Percentiles rank a stretch among this genome's conserved stretches.
These are phyloP conservation scores for Cyclopterus lumpus DNA, from an alignment of 2,797 vertebrate species.

Conservation along the genomic window DNA sequence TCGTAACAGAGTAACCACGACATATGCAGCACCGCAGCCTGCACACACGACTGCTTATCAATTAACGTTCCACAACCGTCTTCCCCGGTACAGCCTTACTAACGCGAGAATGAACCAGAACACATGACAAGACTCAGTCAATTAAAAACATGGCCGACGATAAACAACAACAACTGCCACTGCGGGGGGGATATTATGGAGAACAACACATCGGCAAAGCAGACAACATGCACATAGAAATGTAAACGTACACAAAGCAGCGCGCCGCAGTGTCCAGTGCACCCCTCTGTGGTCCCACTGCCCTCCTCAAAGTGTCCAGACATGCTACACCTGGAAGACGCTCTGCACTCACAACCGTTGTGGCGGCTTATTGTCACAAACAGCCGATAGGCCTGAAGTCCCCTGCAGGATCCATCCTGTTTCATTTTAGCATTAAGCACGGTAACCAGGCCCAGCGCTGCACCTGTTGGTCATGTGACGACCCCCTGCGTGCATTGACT, in stretches of 20 bases:
- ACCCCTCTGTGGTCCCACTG: neutral
- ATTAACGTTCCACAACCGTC: neutral
- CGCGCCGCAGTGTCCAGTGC: neutral
- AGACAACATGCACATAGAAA: neutral
- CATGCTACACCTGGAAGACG: neutral
- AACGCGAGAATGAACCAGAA: neutral
- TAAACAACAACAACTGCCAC: neutral
- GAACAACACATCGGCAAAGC: neutral
- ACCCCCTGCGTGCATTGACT: neutral
- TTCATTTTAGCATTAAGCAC: neutral
- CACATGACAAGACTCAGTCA: neutral
- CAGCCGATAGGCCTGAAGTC: neutral
- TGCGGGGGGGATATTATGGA: neutral
- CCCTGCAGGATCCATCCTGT: too few species aligned
- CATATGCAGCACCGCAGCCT: neutral
- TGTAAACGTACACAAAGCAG: neutral
- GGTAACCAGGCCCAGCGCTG: neutral
- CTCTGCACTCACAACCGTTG: neutral
- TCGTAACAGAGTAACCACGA: neutral
- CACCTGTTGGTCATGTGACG: neutral
- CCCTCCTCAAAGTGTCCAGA: neutral
- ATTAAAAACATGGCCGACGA: neutral
- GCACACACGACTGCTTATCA: neutral
- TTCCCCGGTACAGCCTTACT: neutral
- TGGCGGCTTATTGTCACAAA: too few species aligned